phyloP scores from a whole-genome alignment of 92 coral and sea anemone species.

The Bergia sp. region DNA sequence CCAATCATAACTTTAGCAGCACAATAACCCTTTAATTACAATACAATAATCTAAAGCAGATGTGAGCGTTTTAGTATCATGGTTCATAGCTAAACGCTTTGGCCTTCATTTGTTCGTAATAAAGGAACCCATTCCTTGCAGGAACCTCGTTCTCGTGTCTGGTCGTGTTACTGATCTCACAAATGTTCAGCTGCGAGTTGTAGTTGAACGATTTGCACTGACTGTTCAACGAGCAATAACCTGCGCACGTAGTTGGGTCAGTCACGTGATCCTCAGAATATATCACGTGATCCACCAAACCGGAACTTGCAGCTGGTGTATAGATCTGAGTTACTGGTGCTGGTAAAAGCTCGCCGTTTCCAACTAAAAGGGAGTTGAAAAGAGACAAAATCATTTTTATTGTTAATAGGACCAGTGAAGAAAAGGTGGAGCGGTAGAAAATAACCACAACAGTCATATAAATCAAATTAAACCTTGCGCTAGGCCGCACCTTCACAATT shows the following conservation, averaged over 20 bases:
- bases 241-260: conserved; percentile 5
- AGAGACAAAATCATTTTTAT: too few relatives aligned
- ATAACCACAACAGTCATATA: too few relatives aligned
- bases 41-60: too few relatives aligned
- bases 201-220: conserved; percentile 14
- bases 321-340: neutral
- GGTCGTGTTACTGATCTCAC: conserved; percentile 34
- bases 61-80: neutral
- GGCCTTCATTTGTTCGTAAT: neutral
- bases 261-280: conserved; percentile 25
- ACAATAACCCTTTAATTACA: too few relatives aligned
- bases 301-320: neutral
- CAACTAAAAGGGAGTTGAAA: too few relatives aligned
- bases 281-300: conserved; percentile 20
- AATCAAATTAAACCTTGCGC: too few relatives aligned
- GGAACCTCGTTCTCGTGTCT: neutral
- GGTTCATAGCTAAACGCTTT: neutral
- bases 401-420: too few relatives aligned
- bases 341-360: too few relatives aligned
- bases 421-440: too few relatives aligned
- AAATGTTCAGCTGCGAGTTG: neutral
- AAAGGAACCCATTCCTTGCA: neutral
- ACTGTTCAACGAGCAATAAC: conserved; percentile 13
- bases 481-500: too few relatives aligned
- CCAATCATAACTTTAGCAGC: too few relatives aligned